phyloP scores from a whole-genome alignment of 2,797 vertebrate genomes.

The Clarias laeviceps region DNA sequence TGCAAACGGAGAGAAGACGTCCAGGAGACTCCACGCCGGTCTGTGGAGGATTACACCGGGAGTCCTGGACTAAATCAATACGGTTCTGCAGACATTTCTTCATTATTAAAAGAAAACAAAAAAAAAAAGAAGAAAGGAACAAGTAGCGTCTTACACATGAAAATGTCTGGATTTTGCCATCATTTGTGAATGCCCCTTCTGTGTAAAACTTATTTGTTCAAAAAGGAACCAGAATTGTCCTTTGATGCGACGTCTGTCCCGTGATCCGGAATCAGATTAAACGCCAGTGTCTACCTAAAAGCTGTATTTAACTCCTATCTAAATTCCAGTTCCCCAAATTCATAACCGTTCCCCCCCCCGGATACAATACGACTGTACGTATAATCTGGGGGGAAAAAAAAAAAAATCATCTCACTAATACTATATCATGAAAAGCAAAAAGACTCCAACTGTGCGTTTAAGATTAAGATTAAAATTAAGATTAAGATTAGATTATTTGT shows the following conservation, averaged over 20 bases:
- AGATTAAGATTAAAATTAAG: too few species aligned
- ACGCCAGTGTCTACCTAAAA: slow-evolving; percentile 15
- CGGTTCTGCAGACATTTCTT: not conserved
- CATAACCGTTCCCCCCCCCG: not conserved
- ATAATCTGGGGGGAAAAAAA: not conserved
- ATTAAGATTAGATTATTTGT: too few species aligned
- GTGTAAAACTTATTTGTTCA: slow-evolving; percentile 14
- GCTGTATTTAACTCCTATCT: slow-evolving; percentile 1
- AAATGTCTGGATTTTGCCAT: slow-evolving; percentile 2
- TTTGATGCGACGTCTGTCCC: slow-evolving; percentile 15
- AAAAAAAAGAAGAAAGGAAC: not conserved
- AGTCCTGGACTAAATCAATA: not conserved
- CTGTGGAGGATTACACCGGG: not conserved
- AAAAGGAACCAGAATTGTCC: not conserved
- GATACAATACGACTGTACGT: not conserved
- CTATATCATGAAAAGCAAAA: slow-evolving; percentile 4
- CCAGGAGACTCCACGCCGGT: not conserved
- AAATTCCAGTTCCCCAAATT: slow-evolving; percentile 45
- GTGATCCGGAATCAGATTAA: slow-evolving; percentile 18
- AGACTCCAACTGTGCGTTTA: not conserved
- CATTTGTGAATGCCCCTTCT: not conserved
- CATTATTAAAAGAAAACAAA: not conserved
- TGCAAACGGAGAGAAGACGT: slow-evolving; percentile 30
- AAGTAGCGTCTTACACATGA: not conserved
- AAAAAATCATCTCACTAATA: slow-evolving; percentile 12